phyloP scores from a whole-genome alignment of 2,113 vertebrate genomes.

The Larimichthys crocea region DNA sequence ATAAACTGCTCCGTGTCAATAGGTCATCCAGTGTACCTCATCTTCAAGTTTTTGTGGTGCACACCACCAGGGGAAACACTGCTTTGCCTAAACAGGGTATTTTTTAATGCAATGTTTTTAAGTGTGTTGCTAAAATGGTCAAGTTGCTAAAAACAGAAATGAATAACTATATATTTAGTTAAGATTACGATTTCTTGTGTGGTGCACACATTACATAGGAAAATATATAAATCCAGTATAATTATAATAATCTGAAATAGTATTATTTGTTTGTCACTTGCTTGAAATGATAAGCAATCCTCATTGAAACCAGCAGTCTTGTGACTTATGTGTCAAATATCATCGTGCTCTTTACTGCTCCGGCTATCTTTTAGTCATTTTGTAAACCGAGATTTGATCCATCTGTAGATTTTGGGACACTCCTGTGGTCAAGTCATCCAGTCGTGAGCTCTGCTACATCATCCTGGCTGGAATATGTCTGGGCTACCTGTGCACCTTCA shows the following conservation, averaged over 20 bases:
- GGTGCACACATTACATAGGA: not conserved
- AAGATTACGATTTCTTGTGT: too few relatives aligned
- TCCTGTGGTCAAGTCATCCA: constrained; percentile 98
- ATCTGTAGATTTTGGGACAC: constrained; percentile 92
- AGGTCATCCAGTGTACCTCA: too few relatives aligned
- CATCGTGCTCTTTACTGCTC: not conserved
- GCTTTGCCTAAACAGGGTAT: too few relatives aligned
- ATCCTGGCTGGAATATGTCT: constrained; percentile 96
- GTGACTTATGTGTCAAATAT: not conserved
- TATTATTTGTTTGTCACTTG: too few relatives aligned
- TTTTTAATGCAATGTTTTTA: too few relatives aligned
- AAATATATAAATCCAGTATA: not conserved
- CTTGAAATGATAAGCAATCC: too few relatives aligned
- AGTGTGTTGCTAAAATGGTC: too few relatives aligned
- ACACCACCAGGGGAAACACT: too few relatives aligned
- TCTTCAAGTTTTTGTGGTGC: too few relatives aligned
- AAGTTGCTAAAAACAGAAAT: too few relatives aligned
- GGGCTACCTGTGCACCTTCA: constrained; percentile 97
- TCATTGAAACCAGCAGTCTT: not conserved
- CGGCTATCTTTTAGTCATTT: not conserved
- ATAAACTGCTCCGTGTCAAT: too few relatives aligned
- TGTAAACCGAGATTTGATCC: not conserved
- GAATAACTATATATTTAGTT: too few relatives aligned
- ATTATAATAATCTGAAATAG: not conserved
- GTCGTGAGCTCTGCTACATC: constrained; percentile 98